Conservation (phyloP, 2,888 invertebrate species). For the Pyrrhopygopsis socrates region DNA sequence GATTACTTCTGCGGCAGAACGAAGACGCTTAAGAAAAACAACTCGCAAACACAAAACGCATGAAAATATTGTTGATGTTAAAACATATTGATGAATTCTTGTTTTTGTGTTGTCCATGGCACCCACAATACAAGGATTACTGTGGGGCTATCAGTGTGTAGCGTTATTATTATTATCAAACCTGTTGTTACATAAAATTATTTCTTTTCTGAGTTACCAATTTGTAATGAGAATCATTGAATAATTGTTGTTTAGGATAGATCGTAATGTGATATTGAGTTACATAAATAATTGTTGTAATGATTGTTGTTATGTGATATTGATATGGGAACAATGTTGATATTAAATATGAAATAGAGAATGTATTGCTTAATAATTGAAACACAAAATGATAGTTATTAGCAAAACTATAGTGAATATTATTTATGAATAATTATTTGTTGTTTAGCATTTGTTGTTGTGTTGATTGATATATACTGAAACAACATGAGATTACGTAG, state of each 20-base stretch:
- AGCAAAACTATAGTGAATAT: not conserved
- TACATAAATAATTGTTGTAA: conserved; percentile 23
- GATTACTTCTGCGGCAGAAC: conserved; percentile 97
- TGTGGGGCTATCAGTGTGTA: too few species aligned
- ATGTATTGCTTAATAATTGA: too few species aligned
- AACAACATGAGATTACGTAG: not conserved
- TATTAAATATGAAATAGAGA: conserved; percentile 32
- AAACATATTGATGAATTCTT: not conserved
- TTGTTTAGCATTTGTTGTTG: not conserved
- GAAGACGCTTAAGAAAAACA: conserved; percentile 92
- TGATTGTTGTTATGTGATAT: conserved; percentile 52
- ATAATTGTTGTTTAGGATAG: conserved; percentile 14
- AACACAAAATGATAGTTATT: not conserved
- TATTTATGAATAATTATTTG: not conserved
- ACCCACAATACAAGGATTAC: too few species aligned
- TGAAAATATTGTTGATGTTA: conserved; percentile 47
- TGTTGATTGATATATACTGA: not conserved
- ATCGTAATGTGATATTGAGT: conserved; percentile 41
- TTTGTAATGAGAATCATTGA: not conserved
- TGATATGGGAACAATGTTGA: conserved; percentile 53
- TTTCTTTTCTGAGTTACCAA: not conserved
- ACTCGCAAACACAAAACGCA: conserved; percentile 85
- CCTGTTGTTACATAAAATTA: conserved; percentile 4
- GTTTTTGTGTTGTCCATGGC: too few species aligned
- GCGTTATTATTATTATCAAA: not conserved